Conservation (phyloP, 2,888 invertebrate genomes). For the Hydropsyche betteni region DNA sequence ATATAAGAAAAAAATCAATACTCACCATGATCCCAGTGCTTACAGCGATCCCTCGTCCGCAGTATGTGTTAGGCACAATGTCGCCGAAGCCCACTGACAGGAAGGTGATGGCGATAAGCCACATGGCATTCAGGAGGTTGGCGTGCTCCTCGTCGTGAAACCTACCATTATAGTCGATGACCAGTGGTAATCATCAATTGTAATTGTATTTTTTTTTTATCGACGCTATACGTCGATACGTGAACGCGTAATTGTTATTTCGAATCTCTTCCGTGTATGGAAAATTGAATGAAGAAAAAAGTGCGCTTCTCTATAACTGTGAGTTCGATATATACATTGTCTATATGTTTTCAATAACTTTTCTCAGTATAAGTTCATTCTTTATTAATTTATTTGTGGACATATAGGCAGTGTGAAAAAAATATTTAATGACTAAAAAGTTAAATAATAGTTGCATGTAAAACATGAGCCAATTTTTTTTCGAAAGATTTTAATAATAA, state of each 20-base stretch:
- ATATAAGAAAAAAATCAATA: slow-evolving; percentile 52
- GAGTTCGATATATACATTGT: too few relatives aligned
- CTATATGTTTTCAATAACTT: too few relatives aligned
- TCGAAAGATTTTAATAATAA: too few relatives aligned
- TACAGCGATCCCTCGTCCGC: slow-evolving; percentile 98
- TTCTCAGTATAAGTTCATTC: too few relatives aligned
- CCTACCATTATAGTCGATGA: slow-evolving; percentile 65
- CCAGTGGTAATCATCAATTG: slow-evolving; percentile 11
- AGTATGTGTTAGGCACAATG: slow-evolving; percentile 99
- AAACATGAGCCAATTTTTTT: too few relatives aligned
- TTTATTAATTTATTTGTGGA: too few relatives aligned
- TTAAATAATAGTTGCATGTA: too few relatives aligned
- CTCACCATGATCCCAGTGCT: slow-evolving; percentile 99
- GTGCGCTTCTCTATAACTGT: too few relatives aligned
- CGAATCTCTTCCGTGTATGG: not conserved
- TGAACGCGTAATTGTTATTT: not conserved
- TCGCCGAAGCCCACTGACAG: slow-evolving; percentile 99
- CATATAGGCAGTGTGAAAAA: too few relatives aligned
- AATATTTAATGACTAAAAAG: too few relatives aligned
- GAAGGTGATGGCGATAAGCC: slow-evolving; percentile 99
- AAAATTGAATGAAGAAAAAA: not conserved
- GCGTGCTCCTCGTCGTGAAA: slow-evolving; percentile 99
- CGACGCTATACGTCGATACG: not conserved
- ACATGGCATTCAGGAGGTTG: slow-evolving; percentile 99
- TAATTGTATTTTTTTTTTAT: too few relatives aligned